Base-by-base conservation (phyloP, 1,140 invertebrate species). In the Leptestheria dahalacensis region DNA sequence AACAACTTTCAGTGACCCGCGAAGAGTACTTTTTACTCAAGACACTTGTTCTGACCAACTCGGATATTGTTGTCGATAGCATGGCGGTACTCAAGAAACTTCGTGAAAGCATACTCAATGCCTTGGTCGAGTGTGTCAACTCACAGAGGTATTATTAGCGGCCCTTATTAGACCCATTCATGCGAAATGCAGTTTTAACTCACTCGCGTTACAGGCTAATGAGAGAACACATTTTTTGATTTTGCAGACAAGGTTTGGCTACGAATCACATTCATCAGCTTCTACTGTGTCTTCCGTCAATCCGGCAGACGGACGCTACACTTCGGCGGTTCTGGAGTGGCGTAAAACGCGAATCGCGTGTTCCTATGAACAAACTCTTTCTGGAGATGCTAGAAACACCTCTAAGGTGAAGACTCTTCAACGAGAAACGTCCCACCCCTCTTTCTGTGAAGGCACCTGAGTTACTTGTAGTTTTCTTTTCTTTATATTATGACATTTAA, bases 331-430 rank as follows among this genome's bases (percentile, higher is more conserved):
- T 93, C 72, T 97, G 94, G 94, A 82, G 83, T 2, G 80, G 77
- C 66, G 81, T 96, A 15, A 87, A 91, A 66, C 82, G 85, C 66
- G 89, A 90, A 63, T 85, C 88, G 18, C 85, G 86, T 67, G 86
- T 93, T 54, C 82, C 83, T 53, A 93, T 97, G 89, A 95, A 97
- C 75, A 97, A 97, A 75, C 79, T 97, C 9, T 95, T 97, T 72
- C 78, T 94, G 25, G 93, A 97, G 76, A 97, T 97, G 93, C 77
- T 97, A 55, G 92, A 96, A 71, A 82, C 85, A 2, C 79, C 78
- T 64, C 73, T 78, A 64, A 74, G 78, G 70, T 79, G 75, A 67
- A 55, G 10, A 2, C 15, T 41, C 6, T n/a, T n/a, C n/a, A n/a
- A n/a, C n/a, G n/a, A n/a, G n/a, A n/a, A n/a, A n/a, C n/a, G n/a